A percentile compares a stretch with the other conserved stretches of the same genome.
phyloP scores from a whole-genome alignment of 1,140 invertebrate genomes.

The Zeugodacus cucurbitae region DNA sequence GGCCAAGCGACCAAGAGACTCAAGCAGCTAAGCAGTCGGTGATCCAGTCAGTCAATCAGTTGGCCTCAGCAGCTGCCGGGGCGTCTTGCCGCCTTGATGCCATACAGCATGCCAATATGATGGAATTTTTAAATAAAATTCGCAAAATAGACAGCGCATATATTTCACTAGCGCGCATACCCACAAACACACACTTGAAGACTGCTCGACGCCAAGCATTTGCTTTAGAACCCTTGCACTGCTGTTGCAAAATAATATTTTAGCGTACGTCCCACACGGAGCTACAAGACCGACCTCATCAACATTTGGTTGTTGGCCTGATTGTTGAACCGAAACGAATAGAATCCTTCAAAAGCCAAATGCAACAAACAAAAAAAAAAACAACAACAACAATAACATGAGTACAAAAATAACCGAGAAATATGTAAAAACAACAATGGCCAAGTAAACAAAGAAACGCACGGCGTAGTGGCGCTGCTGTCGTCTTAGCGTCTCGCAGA shows the following conservation, averaged over 20 bases:
- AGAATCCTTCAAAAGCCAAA: not conserved
- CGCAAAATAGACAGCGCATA: not conserved
- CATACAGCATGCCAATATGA: slow-evolving; percentile 2
- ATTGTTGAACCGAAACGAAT: slow-evolving; percentile 35
- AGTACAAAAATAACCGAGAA: not conserved
- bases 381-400: not conserved
- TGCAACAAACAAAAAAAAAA: not conserved
- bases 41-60: slow-evolving; percentile 21
- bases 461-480: not conserved
- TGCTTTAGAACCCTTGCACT: not conserved
- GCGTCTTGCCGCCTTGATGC: no score
- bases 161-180: not conserved
- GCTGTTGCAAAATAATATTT: not conserved
- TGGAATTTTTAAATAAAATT: slow-evolving; percentile 40
- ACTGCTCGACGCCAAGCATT: not conserved
- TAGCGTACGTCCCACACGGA: not conserved
- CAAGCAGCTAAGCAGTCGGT: not conserved
- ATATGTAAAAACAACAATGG: not conserved
- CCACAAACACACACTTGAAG: not conserved
- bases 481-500: not conserved
- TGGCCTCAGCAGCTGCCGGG: not conserved
- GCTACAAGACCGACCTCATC: slow-evolving; percentile 22
- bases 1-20: not conserved
- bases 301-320: not conserved
- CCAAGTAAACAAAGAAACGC: not conserved